phyloP scores from a whole-genome alignment of 2,797 vertebrate genomes.

The Amblyopsis hoosieri region DNA sequence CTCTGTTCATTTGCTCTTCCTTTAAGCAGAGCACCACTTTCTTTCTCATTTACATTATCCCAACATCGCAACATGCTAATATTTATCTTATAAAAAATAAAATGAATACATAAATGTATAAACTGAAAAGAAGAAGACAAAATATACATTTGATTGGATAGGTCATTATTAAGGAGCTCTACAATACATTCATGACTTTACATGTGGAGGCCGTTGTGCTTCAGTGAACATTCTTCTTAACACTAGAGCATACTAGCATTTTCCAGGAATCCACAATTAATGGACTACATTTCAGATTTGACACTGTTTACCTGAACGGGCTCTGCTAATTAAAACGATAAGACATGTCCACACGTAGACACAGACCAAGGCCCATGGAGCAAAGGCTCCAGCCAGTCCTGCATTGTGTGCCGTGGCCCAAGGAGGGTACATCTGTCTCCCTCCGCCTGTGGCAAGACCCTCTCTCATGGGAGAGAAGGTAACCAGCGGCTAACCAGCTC shows the following conservation, averaged over 20 bases:
- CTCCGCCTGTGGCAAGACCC: slow-evolving; percentile 54
- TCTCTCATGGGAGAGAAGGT: slow-evolving; percentile 63
- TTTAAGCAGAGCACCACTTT: background rate
- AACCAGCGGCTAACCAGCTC: slow-evolving; percentile 74
- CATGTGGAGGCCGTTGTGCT: background rate
- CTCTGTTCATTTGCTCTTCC: background rate
- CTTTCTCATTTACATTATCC: background rate
- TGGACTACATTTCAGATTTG: slow-evolving; percentile 75
- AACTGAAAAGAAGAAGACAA: too few species aligned
- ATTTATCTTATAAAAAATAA: too few species aligned
- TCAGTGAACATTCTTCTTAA: slow-evolving; percentile 34
- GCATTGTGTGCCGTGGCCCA: slow-evolving; percentile 42
- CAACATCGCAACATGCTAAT: too few species aligned
- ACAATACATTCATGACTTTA: too few species aligned
- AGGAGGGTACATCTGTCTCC: slow-evolving; percentile 56
- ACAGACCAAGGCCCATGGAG: background rate
- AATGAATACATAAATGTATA: too few species aligned
- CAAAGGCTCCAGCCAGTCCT: slow-evolving; percentile 4
- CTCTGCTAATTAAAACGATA: too few species aligned
- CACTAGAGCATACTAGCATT: slow-evolving; percentile 65
- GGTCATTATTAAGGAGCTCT: too few species aligned
- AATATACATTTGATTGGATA: too few species aligned
- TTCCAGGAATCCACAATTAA: slow-evolving; percentile 71
- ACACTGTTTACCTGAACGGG: slow-evolving; percentile 50
- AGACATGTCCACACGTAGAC: background rate